These are phyloP conservation scores for Stegostoma tigrinum DNA, from an alignment of 2,113 vertebrate genomes.

Conservation along the genomic window DNA sequence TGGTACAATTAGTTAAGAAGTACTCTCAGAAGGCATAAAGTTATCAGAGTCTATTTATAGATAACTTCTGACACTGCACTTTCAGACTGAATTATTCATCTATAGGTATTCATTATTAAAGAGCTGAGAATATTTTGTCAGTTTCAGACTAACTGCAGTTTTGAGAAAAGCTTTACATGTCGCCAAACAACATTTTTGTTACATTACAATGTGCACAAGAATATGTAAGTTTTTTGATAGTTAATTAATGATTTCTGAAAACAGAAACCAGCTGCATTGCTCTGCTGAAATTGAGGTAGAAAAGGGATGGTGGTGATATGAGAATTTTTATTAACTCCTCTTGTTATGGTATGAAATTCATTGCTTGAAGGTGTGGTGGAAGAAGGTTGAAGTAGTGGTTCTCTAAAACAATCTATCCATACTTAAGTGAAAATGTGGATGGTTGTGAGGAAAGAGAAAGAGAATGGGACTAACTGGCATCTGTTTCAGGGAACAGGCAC, in stretches of 20 bases:
- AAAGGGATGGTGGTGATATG: neutral
- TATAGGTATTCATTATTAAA: neutral
- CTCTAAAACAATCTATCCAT: neutral
- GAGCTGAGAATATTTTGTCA: neutral
- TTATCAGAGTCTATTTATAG: neutral
- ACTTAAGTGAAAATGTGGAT: neutral
- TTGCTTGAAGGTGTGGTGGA: neutral
- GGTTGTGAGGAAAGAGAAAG: neutral
- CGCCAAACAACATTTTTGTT: neutral
- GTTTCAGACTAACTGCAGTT: neutral
- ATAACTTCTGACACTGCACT: neutral
- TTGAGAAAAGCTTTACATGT: neutral
- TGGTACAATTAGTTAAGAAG: neutral
- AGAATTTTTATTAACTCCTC: neutral
- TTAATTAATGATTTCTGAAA: neutral
- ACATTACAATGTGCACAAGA: neutral
- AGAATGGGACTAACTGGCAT: neutral
- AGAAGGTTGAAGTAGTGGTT: neutral
- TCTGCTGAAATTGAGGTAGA: neutral
- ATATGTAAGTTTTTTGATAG: neutral
- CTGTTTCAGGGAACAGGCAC: neutral
- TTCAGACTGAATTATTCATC: neutral
- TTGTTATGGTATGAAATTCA: neutral
- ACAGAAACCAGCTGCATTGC: neutral
- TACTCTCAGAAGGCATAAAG: neutral